phyloP scores from a whole-genome alignment of 2,888 invertebrate species.

The Chrysina gloriosa region DNA sequence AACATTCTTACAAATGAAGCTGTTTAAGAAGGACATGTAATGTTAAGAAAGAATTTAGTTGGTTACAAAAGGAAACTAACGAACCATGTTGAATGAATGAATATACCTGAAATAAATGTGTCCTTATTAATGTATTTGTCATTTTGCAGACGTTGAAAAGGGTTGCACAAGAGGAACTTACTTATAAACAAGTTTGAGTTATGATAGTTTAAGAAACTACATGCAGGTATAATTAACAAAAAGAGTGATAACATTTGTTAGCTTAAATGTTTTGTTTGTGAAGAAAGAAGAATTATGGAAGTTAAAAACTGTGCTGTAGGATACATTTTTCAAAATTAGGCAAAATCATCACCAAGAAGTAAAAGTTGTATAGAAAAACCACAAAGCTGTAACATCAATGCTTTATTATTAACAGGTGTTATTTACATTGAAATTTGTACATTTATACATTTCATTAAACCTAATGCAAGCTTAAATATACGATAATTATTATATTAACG shows the following conservation, averaged over 20 bases:
- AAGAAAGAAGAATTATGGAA: background rate
- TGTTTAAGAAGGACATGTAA: too few species aligned
- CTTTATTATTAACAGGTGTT: conserved; percentile 45
- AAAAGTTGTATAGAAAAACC: background rate
- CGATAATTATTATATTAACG: background rate
- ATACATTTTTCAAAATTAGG: too few species aligned
- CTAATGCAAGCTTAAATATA: conserved; percentile 9
- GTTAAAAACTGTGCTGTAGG: too few species aligned
- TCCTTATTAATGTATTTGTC: background rate
- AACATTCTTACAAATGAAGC: too few species aligned
- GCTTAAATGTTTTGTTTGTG: background rate
- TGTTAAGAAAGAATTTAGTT: too few species aligned
- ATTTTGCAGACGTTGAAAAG: conserved; percentile 2
- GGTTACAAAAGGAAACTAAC: too few species aligned
- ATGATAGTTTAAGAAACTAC: too few species aligned
- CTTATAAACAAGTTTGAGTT: background rate
- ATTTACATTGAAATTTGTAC: conserved; percentile 42
- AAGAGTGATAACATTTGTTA: too few species aligned
- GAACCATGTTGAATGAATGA: too few species aligned
- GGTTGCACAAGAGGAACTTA: background rate
- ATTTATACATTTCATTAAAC: conserved; percentile 37
- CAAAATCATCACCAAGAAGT: background rate
- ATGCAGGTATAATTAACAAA: too few species aligned
- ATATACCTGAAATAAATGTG: too few species aligned
- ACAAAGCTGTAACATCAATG: conserved; percentile 45